These are phyloP conservation scores for Apus apus DNA, from an alignment of 2,113 vertebrate species.

Conservation along the genomic window DNA sequence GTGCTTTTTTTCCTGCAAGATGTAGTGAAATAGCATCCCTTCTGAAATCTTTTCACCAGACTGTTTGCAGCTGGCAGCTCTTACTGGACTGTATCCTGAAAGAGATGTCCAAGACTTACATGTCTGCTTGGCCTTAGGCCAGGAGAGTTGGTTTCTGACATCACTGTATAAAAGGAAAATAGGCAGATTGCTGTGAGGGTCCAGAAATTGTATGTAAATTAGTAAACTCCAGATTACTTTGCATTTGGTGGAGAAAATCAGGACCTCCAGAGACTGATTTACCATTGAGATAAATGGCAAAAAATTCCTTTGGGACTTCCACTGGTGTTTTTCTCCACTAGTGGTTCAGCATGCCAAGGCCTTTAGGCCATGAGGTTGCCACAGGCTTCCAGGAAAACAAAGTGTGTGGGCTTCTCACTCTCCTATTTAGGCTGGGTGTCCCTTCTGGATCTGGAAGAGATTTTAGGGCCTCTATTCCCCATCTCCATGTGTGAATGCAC, in stretches of 20 bases:
- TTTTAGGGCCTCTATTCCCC: background rate
- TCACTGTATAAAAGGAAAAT: rapidly evolving
- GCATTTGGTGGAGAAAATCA: background rate
- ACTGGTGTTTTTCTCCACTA: background rate
- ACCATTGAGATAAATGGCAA: rapidly evolving
- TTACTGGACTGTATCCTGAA: background rate
- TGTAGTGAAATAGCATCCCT: background rate
- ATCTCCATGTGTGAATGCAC: background rate
- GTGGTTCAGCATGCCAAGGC: background rate
- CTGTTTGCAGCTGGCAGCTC: background rate
- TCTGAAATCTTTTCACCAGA: background rate
- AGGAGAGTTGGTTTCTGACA: background rate
- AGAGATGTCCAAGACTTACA: background rate
- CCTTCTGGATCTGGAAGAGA: background rate
- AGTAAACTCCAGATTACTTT: background rate
- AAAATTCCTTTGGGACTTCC: background rate
- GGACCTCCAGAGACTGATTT: too few relatives aligned
- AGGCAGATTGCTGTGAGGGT: background rate
- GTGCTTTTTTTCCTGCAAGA: background rate
- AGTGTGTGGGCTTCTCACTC: background rate
- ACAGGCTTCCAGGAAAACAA: background rate
- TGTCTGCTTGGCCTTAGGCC: background rate
- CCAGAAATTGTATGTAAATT: rapidly evolving
- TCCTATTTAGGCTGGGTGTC: rapidly evolving
- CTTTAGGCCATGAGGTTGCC: background rate